Evolutionary conservation across 1,140 invertebrate species (phyloP).

Genomic region (Cataglyphis hispanica): DNA sequence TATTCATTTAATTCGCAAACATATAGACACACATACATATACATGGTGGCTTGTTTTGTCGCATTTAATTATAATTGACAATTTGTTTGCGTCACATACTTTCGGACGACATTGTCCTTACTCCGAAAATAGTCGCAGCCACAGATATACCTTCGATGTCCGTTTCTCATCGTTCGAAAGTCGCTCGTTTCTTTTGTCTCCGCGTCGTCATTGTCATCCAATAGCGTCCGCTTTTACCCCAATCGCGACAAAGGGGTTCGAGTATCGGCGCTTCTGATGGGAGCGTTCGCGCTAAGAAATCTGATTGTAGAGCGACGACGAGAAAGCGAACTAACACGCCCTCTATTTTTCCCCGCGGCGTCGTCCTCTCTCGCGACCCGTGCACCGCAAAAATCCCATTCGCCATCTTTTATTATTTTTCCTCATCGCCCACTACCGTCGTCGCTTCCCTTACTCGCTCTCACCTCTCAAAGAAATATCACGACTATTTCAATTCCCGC

Average conservation of each 20-base stretch:
- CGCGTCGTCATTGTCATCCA: constrained; percentile 65
- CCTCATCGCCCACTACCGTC: constrained; percentile 35
- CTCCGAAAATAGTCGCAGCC: constrained; percentile 7
- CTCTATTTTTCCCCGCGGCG: constrained; percentile 75
- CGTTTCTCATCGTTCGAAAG: constrained; percentile 50
- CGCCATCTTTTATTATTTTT: constrained; percentile 78
- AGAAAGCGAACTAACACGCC: constrained; percentile 74
- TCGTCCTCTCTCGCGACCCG: constrained; percentile 31
- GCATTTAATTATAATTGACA: constrained; percentile 28
- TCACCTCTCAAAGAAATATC: constrained; percentile 80
- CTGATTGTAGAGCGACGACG: constrained; percentile 79
- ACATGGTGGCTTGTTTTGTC: neutral
- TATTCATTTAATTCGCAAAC: neutral
- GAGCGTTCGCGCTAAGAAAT: constrained; percentile 78
- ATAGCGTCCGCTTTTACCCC: constrained; percentile 59
- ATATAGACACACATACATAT: neutral
- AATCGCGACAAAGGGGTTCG: constrained; percentile 73
- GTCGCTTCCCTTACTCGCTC: constrained; percentile 37
- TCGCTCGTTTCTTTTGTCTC: constrained; percentile 65
- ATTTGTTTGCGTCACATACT: too few species aligned
- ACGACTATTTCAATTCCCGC: constrained; percentile 83
- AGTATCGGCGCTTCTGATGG: constrained; percentile 76
- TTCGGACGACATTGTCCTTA: neutral
- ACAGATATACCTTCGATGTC: constrained; percentile 38
- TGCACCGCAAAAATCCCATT: constrained; percentile 73